Evolutionary conservation across 1,140 invertebrate species (phyloP), one percentile per base, ranked within the genome.

Genomic region (Drosophila ercepeae): DNA sequence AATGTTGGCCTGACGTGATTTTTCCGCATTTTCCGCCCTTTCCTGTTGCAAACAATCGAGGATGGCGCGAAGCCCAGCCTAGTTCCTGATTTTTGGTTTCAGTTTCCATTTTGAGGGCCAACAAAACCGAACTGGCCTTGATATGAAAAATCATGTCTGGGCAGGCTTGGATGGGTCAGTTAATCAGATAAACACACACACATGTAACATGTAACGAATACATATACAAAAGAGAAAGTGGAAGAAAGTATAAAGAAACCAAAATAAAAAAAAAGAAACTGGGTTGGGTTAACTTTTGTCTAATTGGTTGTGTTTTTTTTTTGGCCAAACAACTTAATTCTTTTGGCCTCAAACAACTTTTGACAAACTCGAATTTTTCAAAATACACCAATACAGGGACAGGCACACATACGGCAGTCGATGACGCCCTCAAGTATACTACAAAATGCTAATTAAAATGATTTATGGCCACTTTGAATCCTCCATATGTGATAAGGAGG

Each of bases 381-480:
- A 39, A 13, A 13, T 5, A 25, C 21, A n/a, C 44, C 3, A 16
- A 19, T 29, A 29, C 58, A 42, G 23, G 8, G 41, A 39, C 55
- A 7, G 23, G 19, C 14, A 7, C 53, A 44, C 25, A 36, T 21
- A 25, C 8, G 16, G 14, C 69, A 61, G 79, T 84, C 75, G 65
- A 79, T 81, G 60, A 72, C 60, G 70, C 63, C 78, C 59, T 39
- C 45, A 58, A 53, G 44, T 39, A 57, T 41, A 52, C 54, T 53
- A 41, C 57, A 46, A 45, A 61, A 84, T 79, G 81, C 79, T 86
- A 84, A 84, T 86, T 75, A 76, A 79, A 86, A 86, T 86, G 76
- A 84, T 84, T 84, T 79, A 86, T 76, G 19, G 44, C 39, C 59
- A 50, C 65, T 51, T 5, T 25, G 21, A 3, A 11, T 32, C 18